Conservation (phyloP, 2,113 vertebrate genomes). For the Melanostigma gelatinosum region DNA sequence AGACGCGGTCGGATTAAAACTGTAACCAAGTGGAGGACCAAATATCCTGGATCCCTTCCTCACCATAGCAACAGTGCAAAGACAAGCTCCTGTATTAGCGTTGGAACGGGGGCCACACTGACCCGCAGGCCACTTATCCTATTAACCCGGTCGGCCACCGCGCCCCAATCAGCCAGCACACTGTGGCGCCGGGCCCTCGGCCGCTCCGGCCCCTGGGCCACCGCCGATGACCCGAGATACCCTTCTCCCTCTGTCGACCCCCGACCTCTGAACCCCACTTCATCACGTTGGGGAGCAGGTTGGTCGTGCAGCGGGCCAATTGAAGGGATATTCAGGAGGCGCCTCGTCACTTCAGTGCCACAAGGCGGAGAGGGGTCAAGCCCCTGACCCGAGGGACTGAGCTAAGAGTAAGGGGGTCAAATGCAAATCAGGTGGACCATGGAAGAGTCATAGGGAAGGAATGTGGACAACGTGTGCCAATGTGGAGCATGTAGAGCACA, state of each 20-base stretch:
- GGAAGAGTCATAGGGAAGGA: conserved; percentile 37
- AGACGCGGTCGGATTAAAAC: conserved; percentile 51
- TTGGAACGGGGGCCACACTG: conserved; percentile 75
- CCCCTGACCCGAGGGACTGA: conserved; percentile 53
- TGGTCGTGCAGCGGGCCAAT: conserved; percentile 58
- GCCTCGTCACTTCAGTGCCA: conserved; percentile 51
- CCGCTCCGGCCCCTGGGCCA: conserved; percentile 49
- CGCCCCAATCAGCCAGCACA: conserved; percentile 60
- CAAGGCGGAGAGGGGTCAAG: conserved; percentile 52
- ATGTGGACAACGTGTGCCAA: conserved; percentile 53
- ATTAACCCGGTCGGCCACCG: conserved; percentile 78
- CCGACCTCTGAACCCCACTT: conserved; percentile 73
- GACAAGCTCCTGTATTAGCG: conserved; percentile 72
- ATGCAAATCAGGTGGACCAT: conserved; percentile 61
- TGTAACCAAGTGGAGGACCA: conserved; percentile 45
- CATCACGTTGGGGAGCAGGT: conserved; percentile 62
- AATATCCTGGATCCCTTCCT: conserved; percentile 48
- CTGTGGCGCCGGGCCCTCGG: conserved; percentile 62
- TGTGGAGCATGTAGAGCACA: background rate
- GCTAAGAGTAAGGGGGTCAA: conserved; percentile 34
- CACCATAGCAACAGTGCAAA: conserved; percentile 54
- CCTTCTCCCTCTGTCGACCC: conserved; percentile 60
- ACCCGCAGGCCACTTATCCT: conserved; percentile 77
- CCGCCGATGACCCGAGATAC: conserved; percentile 78
- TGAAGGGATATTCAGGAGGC: conserved; percentile 53